These are phyloP conservation scores for Brachyistius frenatus DNA, from an alignment of 2,113 vertebrate species.

Conservation along the genomic window DNA sequence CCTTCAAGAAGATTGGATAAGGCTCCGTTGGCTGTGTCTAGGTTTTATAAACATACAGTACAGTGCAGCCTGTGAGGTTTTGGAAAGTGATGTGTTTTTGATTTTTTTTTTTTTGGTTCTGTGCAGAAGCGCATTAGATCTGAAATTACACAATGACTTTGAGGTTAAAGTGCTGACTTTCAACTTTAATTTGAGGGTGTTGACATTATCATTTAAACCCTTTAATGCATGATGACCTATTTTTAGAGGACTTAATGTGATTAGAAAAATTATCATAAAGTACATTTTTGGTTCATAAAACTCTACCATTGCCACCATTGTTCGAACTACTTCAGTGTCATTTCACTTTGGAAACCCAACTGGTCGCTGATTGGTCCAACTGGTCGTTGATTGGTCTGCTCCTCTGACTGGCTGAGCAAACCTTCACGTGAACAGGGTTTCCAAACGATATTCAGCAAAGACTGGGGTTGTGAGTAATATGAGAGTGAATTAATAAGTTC, in stretches of 20 bases:
- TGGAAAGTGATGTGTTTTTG: neutral
- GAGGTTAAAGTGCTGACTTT: neutral
- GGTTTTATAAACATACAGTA: neutral
- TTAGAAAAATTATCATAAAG: neutral
- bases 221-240: neutral
- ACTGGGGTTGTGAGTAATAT: no score
- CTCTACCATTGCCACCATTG: no score
- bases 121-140: neutral
- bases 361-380: no score
- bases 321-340: no score
- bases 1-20: slow-evolving; percentile 36
- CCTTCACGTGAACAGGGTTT: no score
- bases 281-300: neutral
- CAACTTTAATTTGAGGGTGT: neutral
- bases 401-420: no score
- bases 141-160: slow-evolving; percentile 6
- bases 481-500: no score
- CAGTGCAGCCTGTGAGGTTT: neutral
- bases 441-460: no score
- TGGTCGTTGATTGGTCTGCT: no score
- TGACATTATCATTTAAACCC: neutral
- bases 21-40: neutral
- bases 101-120: neutral
- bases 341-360: no score
- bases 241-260: neutral